Conservation (phyloP, 2,888 invertebrate species). For the Bimastos eiseni region DNA sequence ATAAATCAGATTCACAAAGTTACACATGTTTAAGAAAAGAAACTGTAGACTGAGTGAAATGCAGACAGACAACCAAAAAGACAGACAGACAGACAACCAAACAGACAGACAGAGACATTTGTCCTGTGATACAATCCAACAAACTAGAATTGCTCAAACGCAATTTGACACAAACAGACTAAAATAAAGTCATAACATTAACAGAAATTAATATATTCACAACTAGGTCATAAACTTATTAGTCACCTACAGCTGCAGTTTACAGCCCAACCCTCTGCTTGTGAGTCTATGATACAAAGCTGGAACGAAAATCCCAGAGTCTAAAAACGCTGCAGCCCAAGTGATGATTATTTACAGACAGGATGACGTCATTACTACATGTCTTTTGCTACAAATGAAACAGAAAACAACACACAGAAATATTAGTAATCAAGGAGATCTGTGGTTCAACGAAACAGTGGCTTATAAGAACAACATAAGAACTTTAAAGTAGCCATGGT, state of each 20-base stretch:
- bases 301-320: neutral
- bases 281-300: conserved; percentile 3
- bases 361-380: conserved; percentile 5
- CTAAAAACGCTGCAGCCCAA: neutral
- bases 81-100: neutral
- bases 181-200: conserved; percentile 5
- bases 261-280: neutral
- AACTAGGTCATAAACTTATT: conserved; percentile 2
- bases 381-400: neutral
- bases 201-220: neutral
- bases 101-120: neutral
- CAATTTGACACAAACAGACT: neutral
- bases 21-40: neutral
- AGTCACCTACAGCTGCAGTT: neutral
- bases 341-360: neutral
- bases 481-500: too few species aligned
- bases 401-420: neutral
- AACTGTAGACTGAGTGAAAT: neutral
- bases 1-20: neutral
- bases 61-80: neutral
- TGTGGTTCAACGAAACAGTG: neutral
- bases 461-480: neutral
- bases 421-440: neutral
- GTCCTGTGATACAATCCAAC: neutral
- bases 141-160: neutral